Evolutionary conservation across 2,113 vertebrate genomes (phyloP).

Genomic region (Gila orcuttii): DNA sequence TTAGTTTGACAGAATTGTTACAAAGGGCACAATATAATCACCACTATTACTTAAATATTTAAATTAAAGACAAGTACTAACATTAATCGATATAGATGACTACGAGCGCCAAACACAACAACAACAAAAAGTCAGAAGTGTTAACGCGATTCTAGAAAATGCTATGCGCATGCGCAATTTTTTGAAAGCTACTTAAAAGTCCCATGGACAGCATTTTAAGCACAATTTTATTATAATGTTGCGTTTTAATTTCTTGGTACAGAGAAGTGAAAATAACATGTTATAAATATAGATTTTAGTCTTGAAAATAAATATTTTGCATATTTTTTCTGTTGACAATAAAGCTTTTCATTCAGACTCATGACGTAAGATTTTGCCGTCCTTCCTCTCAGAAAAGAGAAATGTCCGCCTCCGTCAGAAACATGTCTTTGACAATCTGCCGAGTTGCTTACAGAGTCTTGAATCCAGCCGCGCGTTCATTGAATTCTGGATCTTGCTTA

Average conservation of each 20-base stretch:
- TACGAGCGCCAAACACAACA: not conserved
- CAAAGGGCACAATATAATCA: not conserved
- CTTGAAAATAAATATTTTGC: not conserved
- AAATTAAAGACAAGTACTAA: not conserved
- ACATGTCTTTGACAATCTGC: constrained; percentile 20
- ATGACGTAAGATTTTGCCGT: not conserved
- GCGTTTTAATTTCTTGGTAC: not conserved
- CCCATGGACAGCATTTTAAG: not conserved
- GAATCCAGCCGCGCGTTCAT: not conserved
- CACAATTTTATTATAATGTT: not conserved
- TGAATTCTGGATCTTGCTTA: not conserved
- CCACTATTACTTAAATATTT: not conserved
- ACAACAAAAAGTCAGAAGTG: not conserved
- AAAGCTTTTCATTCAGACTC: not conserved
- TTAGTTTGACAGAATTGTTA: not conserved
- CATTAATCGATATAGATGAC: not conserved
- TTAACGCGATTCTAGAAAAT: not conserved
- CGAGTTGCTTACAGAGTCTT: not conserved
- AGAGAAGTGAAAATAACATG: not conserved
- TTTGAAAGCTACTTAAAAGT: not conserved
- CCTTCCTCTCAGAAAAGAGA: constrained; percentile 4
- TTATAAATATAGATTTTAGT: not conserved
- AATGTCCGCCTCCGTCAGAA: constrained; percentile 64
- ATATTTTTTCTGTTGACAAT: not conserved
- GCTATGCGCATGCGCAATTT: not conserved